Conservation (phyloP, 2,888 invertebrate species). For the Athrips mouffetella region DNA sequence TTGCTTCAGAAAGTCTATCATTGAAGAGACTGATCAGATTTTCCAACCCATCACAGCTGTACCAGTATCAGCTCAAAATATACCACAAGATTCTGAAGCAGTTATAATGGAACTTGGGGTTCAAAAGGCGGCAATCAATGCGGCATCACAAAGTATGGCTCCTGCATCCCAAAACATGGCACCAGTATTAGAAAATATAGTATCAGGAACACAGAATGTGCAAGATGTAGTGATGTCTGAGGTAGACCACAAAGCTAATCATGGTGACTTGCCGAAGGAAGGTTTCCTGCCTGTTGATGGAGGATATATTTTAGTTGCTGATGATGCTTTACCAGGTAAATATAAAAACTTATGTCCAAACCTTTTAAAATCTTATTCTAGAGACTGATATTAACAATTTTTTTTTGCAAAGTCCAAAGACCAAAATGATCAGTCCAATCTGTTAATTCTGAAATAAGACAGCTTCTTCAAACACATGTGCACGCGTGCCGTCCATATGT, state of each 20-base stretch:
- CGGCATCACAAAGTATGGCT: neutral
- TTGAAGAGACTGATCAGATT: constrained; percentile 60
- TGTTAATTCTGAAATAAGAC: too few species aligned
- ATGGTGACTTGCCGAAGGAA: constrained; percentile 45
- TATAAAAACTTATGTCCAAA: neutral
- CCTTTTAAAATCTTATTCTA: neutral
- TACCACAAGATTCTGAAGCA: constrained; percentile 43
- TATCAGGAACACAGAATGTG: neutral
- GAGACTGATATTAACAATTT: constrained; percentile 17
- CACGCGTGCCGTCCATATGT: too few species aligned
- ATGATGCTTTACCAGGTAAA: constrained; percentile 40
- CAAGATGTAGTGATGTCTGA: constrained; percentile 56
- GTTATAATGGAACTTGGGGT: constrained; percentile 54
- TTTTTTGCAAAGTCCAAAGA: too few species aligned
- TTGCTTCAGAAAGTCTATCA: constrained; percentile 62
- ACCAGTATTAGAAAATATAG: neutral
- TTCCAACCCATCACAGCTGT: constrained; percentile 60
- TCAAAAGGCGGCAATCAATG: constrained; percentile 9
- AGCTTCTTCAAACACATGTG: too few species aligned
- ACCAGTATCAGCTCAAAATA: constrained; percentile 37
- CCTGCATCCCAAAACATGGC: neutral
- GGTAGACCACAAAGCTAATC: constrained; percentile 37
- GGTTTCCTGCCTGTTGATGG: constrained; percentile 65
- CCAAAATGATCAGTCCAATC: too few species aligned
- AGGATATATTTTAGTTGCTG: constrained; percentile 61